These are phyloP conservation scores for Eidolon dupreanum DNA, from an alignment of 2,797 vertebrate genomes.

Conservation along the genomic window DNA sequence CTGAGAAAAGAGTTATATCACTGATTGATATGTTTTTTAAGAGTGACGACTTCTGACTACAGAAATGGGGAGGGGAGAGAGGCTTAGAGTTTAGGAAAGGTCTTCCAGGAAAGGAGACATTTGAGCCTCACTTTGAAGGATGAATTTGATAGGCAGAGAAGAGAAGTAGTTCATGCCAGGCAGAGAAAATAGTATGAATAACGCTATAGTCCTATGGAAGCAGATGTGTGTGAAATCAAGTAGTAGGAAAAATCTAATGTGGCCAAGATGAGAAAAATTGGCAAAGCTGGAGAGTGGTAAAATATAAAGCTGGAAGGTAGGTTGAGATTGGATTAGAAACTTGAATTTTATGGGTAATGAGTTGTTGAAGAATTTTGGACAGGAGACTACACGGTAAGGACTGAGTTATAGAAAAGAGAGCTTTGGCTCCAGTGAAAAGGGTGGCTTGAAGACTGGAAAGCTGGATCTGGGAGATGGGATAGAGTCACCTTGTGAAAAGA, in stretches of 20 bases:
- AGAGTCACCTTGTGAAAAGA: neutral
- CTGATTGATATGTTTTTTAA: neutral
- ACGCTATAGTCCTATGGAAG: neutral
- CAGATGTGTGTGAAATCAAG: neutral
- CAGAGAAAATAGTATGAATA: neutral
- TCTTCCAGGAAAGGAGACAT: conserved; percentile 23
- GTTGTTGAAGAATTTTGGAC: neutral
- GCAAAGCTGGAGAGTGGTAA: neutral
- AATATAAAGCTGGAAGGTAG: neutral
- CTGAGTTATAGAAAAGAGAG: neutral
- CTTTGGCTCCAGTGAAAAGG: neutral
- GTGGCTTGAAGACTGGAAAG: neutral
- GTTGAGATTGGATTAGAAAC: neutral
- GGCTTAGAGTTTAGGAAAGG: neutral
- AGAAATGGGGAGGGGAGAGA: neutral
- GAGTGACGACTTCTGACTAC: neutral
- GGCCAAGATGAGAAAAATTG: neutral
- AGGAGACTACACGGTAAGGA: neutral
- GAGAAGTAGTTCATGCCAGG: neutral
- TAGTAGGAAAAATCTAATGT: neutral
- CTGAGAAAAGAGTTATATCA: neutral
- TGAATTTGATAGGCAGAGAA: neutral
- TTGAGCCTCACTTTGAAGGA: conserved; percentile 12
- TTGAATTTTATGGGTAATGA: neutral
- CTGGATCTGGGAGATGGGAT: neutral